phyloP scores from a whole-genome alignment of 2,113 vertebrate species.

The Gracilinanus agilis region DNA sequence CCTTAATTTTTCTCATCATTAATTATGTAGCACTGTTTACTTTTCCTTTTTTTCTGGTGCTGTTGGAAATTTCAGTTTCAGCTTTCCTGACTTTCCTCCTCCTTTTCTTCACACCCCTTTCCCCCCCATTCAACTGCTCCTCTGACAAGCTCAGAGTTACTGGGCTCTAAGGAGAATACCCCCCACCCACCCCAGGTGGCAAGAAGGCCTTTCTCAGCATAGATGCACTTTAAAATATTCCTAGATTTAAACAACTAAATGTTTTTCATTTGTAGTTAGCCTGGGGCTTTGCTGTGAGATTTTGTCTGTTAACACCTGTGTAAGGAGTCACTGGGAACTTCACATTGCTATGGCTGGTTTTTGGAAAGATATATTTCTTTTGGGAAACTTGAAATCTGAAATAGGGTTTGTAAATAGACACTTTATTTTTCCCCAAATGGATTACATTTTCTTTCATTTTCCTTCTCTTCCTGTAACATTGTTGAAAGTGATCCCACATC shows the following conservation, averaged over 20 bases:
- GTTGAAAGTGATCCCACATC: constrained; percentile 37
- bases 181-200: not conserved
- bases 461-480: not conserved
- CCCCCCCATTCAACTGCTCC: constrained; percentile 41
- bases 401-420: constrained; percentile 52
- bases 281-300: constrained; percentile 70
- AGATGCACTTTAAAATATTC: constrained; percentile 42
- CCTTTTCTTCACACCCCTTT: constrained; percentile 1
- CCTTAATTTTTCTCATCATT: not conserved
- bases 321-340: constrained; percentile 58
- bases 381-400: constrained; percentile 68
- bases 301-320: constrained; percentile 66
- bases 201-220: not conserved
- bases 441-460: not conserved
- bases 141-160: constrained; percentile 39
- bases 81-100: constrained; percentile 19
- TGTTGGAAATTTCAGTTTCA: not conserved
- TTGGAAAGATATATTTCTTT: constrained; percentile 68
- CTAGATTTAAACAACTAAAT: constrained; percentile 36
- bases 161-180: constrained; percentile 19
- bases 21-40: not conserved
- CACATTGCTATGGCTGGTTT: constrained; percentile 57
- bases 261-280: constrained; percentile 48
- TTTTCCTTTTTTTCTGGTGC: not conserved
- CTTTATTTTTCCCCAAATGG: constrained; percentile 35